These are phyloP conservation scores for Philopotamus ludificatus DNA, from an alignment of 1,140 invertebrate genomes.

Conservation along the genomic window DNA sequence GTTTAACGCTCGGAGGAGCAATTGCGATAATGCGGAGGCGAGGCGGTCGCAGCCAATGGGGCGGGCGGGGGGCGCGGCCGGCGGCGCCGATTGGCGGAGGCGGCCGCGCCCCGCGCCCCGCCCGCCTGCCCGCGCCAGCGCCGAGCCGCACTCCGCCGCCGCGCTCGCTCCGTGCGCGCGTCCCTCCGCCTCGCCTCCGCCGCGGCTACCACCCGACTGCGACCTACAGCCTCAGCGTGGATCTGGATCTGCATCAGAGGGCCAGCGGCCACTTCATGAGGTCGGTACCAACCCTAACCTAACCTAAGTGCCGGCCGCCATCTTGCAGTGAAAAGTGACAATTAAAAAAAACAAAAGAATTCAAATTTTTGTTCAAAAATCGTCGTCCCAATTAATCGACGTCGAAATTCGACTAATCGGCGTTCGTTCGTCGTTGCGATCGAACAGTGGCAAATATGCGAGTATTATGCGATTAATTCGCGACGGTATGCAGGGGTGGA, in stretches of 20 bases:
- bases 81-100: not conserved
- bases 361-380: too few relatives aligned
- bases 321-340: too few relatives aligned
- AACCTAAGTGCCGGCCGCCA: too few relatives aligned
- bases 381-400: too few relatives aligned
- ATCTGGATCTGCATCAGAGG: conserved; percentile 40
- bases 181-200: too few relatives aligned
- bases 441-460: too few relatives aligned
- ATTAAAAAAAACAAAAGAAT: too few relatives aligned
- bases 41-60: conserved; percentile 1
- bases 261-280: conserved; percentile 42
- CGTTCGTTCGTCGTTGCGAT: too few relatives aligned
- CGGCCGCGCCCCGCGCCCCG: not conserved
- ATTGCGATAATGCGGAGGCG: not conserved
- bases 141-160: not conserved
- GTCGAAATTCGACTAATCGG: too few relatives aligned
- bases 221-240: conserved; percentile 32
- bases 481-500: too few relatives aligned
- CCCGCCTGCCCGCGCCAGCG: not conserved
- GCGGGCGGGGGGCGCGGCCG: not conserved
- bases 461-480: too few relatives aligned
- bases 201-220: conserved; percentile 2
- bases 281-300: too few relatives aligned
- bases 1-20: not conserved
- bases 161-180: not conserved